Evolutionary conservation across 2,113 vertebrate species (phyloP).

Genomic region (Neomonachus schauinslandi): DNA sequence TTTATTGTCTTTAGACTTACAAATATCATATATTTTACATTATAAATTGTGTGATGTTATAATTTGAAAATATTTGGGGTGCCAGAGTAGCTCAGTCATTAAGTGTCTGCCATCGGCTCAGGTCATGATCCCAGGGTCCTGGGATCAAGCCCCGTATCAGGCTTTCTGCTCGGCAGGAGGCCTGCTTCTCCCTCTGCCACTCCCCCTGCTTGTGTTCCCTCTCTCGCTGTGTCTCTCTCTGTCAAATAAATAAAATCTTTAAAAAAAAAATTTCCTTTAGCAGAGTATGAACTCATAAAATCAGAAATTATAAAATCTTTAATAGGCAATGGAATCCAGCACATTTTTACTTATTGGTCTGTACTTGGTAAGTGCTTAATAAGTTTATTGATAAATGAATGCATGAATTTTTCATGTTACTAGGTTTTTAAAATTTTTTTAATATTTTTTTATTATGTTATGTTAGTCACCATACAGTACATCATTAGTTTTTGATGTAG

Average conservation of each 20-base stretch:
- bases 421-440: neutral
- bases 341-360: neutral
- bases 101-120: no score
- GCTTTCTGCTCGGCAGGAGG: no score
- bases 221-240: no score
- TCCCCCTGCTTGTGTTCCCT: no score
- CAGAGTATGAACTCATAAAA: neutral
- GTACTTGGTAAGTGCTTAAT: neutral
- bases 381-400: neutral
- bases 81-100: no score
- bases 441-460: no score
- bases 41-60: neutral
- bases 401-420: neutral
- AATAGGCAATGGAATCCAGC: neutral
- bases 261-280: neutral
- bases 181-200: no score
- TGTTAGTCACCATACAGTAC: no score
- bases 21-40: neutral
- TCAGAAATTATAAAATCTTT: neutral
- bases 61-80: neutral
- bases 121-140: no score
- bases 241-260: no score
- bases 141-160: no score
- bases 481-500: no score
- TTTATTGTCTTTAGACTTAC: neutral